Evolutionary conservation across 1,140 invertebrate species (phyloP).

Genomic region (Calosoma granatense): DNA sequence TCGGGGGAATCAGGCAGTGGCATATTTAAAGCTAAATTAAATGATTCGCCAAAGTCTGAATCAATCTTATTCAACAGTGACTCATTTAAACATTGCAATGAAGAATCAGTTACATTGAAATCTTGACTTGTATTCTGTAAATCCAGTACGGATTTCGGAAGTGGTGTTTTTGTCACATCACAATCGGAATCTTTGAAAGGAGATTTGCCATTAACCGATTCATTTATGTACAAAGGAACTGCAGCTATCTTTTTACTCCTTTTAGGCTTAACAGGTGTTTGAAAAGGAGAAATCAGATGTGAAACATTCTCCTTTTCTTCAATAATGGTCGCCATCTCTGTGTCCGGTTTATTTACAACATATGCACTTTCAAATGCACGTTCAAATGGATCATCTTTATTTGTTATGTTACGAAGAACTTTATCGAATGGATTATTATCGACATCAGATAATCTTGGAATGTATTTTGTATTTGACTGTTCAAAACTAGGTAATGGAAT

Average conservation of each 20-base stretch:
- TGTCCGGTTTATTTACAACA: background rate
- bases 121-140: background rate
- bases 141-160: background rate
- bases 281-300: background rate
- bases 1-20: background rate
- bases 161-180: background rate
- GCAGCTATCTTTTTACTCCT: background rate
- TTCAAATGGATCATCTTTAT: slow-evolving; percentile 4
- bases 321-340: background rate
- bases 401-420: background rate
- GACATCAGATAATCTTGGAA: background rate
- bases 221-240: background rate
- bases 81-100: background rate
- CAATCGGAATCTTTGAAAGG: too few relatives aligned
- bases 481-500: background rate
- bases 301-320: background rate
- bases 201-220: background rate
- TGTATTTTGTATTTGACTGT: background rate
- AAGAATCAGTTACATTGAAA: background rate
- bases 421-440: slow-evolving; percentile 1
- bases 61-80: background rate
- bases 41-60: background rate
- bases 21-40: background rate
- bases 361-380: background rate
- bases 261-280: background rate